phyloP scores from a whole-genome alignment of 1,140 invertebrate genomes.

The Dinothrombium tinctorium region DNA sequence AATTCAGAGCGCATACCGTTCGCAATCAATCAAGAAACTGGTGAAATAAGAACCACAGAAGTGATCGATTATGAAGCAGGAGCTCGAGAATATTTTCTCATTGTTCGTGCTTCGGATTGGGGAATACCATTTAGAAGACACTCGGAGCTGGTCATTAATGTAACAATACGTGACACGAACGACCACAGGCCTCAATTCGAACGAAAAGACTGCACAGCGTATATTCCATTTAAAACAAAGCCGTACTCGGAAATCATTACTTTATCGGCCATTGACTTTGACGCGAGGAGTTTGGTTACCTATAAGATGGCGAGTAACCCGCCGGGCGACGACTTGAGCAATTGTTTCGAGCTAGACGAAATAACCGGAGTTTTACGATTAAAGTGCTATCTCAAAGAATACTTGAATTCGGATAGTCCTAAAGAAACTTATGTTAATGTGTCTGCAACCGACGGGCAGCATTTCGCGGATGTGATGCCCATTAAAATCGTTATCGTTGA shows the following conservation, averaged over 20 bases:
- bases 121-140: conserved; percentile 66
- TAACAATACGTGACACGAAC: conserved; percentile 62
- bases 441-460: conserved; percentile 70
- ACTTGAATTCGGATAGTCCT: not conserved
- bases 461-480: conserved; percentile 57
- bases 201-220: conserved; percentile 48
- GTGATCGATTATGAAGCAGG: conserved; percentile 75
- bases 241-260: conserved; percentile 48
- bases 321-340: not conserved
- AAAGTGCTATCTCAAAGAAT: not conserved
- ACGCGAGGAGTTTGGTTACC: conserved; percentile 59
- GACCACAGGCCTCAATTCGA: conserved; percentile 65
- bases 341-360: not conserved
- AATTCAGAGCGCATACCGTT: conserved; percentile 56
- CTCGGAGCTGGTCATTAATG: conserved; percentile 56
- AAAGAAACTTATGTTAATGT: conserved; percentile 20
- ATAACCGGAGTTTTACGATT: not conserved
- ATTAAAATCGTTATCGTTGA: conserved; percentile 43
- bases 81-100: conserved; percentile 44
- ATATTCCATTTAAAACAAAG: conserved; percentile 28
- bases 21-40: conserved; percentile 82
- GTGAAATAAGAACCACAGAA: conserved; percentile 52
- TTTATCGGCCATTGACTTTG: conserved; percentile 77
- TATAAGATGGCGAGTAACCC: conserved; percentile 36
- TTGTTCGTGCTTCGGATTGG: conserved; percentile 76